Conservation (phyloP, 2,797 vertebrate species). For the Monodelphis domestica region DNA sequence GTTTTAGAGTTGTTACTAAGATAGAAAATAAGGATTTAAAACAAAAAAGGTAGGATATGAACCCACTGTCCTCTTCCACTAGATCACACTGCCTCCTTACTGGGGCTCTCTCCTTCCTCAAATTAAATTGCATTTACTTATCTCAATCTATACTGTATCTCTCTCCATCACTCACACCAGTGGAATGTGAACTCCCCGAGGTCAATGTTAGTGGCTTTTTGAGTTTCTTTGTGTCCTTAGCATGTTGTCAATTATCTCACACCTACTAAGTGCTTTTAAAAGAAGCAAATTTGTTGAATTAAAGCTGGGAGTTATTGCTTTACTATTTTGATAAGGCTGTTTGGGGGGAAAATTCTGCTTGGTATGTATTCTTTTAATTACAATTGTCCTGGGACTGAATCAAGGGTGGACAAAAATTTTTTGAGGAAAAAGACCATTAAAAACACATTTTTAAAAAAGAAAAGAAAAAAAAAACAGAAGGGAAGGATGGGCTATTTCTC, state of each 20-base stretch:
- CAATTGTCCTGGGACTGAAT: neutral
- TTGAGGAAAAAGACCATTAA: neutral
- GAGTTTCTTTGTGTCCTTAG: neutral
- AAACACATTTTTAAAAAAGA: neutral
- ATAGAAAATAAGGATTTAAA: too few relatives aligned
- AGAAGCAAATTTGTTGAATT: neutral
- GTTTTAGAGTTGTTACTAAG: too few relatives aligned
- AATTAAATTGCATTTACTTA: neutral
- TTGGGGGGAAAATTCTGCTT: slow-evolving; percentile 19
- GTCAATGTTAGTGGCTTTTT: neutral
- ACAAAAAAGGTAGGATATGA: too few relatives aligned
- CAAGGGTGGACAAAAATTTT: neutral
- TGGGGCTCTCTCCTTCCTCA: neutral
- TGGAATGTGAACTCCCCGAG: neutral
- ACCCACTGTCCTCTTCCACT: neutral
- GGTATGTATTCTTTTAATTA: neutral
- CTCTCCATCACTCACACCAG: neutral
- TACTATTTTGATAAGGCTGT: slow-evolving; percentile 25
- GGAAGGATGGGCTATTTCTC: slow-evolving; percentile 17
- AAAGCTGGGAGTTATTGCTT: neutral
- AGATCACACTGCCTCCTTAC: neutral
- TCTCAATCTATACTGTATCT: neutral
- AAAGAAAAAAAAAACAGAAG: slow-evolving; percentile 36
- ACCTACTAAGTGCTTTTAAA: neutral
- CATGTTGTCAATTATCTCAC: neutral